Base-by-base conservation (phyloP, 2,113 vertebrate genomes). In the Pantherophis guttatus region DNA sequence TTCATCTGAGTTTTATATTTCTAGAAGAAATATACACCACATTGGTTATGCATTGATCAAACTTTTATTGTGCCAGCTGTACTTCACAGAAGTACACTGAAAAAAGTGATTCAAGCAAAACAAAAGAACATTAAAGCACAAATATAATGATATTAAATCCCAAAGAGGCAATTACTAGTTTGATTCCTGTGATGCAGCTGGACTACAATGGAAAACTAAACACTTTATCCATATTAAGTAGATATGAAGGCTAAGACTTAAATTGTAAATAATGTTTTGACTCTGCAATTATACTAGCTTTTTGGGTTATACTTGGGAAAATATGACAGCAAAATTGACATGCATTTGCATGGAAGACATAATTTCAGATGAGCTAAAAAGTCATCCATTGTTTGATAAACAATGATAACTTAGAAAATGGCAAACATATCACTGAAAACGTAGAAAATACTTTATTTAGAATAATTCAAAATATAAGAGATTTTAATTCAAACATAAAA, bases 61-160 rank as follows among this genome's bases (percentile, higher is more conserved):
- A 97, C 96, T 98, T 98, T 98, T 97, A 98, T 98, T 97, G 97
- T 98, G 96, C 97, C 97, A 98, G 97, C 97, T 98, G 97, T 97
- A 98, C 97, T 98, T 98, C 97, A 97, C 96, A 97, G 97, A 97
- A 44, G 44, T 44, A 44, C 44, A 96, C 96, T 97, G 97, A 97
- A 97, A 59, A 97, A 97, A 97, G 96, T 97, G 97, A 98, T 97
- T 98, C 96, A 97, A 97, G 96, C 95, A 98, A 98, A 98, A 98
- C 97, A 98, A 97, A 97, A 97, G 97, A 98, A 97, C 97, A 98
- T 97, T 97, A 98, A 98, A 98, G 96, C 97, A 97, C 94, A 97
- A 97, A 94, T 97, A 95, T 97, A 98, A 98, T 96, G 96, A 96
- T 96, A 97, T 97, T 95, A 98, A 98, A 97, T 98, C 97, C 97